Evolutionary conservation across 2,797 vertebrate genomes (phyloP), one percentile per base, ranked within the genome.

Genomic region (Chlorospingus semifuscus): DNA sequence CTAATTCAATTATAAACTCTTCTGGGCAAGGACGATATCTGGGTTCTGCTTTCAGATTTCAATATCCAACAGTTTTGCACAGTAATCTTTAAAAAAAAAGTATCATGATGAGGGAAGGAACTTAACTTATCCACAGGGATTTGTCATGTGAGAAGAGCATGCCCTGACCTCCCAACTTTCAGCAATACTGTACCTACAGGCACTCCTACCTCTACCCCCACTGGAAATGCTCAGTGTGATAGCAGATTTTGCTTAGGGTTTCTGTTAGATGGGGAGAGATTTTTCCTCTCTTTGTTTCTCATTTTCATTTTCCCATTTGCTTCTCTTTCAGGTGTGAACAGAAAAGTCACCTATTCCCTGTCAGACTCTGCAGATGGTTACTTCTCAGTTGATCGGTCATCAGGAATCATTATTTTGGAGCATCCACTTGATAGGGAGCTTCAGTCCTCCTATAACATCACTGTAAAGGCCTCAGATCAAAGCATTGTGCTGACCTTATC

Each of bases 311-410:
- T 94, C 42, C 47, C 26, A 41, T 86, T 46, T 95, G 11, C 4
- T 7, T 96, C 59, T 92, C 50, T 94, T 71, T 32, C 97, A 98
- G 99, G 99, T 41, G 96, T 98, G 42, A 99, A 99, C 65, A 98
- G 99, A 52, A 98, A 98, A 89, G 99, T 99, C 17, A 96, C 98
- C 15, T 99, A 99, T 92, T 99, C 99, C 32, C 96, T 99, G 83
- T 97, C 96, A 2, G 98, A 99, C 93, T 99, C 99, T 0, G 98
- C 98, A 9, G 94, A 96, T 42, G 98, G 98, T 3, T 98, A 98
- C 94, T 99, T 99, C 98, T 99, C 99, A 60, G 98, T 99, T 5
- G 99, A 99, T 72, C 97, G 93, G n/a, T 98, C 98, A 4, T 99
- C 99, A 0, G 99, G 99, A 63, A 98, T 99, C 32, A 98, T 99